Base-by-base conservation (phyloP, 2,888 invertebrate species). In the Yponomeuta malinellus region DNA sequence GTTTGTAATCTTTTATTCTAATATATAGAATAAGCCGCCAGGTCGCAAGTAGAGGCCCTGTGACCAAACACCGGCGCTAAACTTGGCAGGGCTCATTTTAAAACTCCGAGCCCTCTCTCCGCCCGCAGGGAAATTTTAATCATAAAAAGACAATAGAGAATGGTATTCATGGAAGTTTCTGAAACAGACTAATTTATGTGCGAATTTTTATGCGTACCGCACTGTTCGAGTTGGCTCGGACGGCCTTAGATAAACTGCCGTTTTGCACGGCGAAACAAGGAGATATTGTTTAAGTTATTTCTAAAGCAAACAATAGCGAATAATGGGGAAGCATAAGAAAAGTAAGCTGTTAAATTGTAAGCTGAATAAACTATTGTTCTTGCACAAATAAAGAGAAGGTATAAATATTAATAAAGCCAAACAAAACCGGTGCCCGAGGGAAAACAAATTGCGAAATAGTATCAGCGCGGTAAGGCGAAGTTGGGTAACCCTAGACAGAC, bases 101-200 rank as follows among this genome's bases (percentile, higher is more conserved):
- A 85, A 87, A 87, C 83, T 86, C 83, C 76, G 76, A 78, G 79
- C 80, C 81, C 79, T 80, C 80, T 77, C 78, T 76, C 75, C 76
- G 76, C 31, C 52, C 71, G 63, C n/a, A 23, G 80, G 76, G 79
- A 78, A 78, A 89, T 89, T 90, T 89, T 87, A 87, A 88, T 89
- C 83, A 85, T 87, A 87, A 86, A 86, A 83, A 86, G 86, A 89
- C 88, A 89, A 89, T 85, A 85, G 83, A 83, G 82, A 80, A 80
- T 78, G 80, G 81, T 82, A 80, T 81, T 83, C 80, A 82, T 74
- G 66, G 77, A 86, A 87, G 79, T 88, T 87, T 83, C 73, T 68
- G 12, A 64, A 73, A 75, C 76, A 76, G 78, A 75, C 79, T 84
- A 83, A 86, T 86, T 84, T 85, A 83, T 80, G 79, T 73, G 78